Evolutionary conservation across 2,797 vertebrate species (phyloP).

Genomic region (Furcifer pardalis): DNA sequence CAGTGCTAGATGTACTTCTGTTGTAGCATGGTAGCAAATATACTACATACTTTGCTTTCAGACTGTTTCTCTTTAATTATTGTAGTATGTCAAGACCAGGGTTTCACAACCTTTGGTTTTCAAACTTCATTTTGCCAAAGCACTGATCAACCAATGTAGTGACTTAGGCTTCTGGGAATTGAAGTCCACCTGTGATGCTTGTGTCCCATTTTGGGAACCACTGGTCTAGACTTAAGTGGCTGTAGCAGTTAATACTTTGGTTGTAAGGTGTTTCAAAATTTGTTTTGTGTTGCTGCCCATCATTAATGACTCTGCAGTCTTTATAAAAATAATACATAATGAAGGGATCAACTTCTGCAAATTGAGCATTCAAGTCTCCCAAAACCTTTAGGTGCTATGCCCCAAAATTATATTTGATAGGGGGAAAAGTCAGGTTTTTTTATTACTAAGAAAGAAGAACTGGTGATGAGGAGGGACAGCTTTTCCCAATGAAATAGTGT

Average conservation of each 20-base stretch:
- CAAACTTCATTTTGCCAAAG: too few relatives aligned
- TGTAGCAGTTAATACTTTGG: neutral
- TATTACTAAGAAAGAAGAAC: neutral
- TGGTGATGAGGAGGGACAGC: neutral
- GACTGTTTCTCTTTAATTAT: neutral
- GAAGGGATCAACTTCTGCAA: neutral
- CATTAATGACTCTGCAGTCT: slow-evolving; percentile 11
- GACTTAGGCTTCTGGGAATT: too few relatives aligned
- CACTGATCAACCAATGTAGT: too few relatives aligned
- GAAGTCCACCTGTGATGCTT: too few relatives aligned
- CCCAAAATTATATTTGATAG: too few relatives aligned
- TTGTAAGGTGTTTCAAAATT: neutral
- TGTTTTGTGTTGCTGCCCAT: neutral
- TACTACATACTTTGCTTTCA: neutral
- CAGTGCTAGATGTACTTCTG: slow-evolving; percentile 4
- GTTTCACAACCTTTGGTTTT: too few relatives aligned
- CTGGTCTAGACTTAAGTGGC: neutral
- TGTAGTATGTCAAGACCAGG: too few relatives aligned
- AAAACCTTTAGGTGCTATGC: too few relatives aligned
- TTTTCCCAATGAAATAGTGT: neutral
- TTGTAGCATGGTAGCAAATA: neutral
- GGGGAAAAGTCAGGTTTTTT: neutral
- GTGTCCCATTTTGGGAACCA: too few relatives aligned
- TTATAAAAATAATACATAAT: neutral
- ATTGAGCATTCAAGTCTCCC: neutral